Conservation (phyloP, 2,797 vertebrate species). For the Orestias chungarensis region DNA sequence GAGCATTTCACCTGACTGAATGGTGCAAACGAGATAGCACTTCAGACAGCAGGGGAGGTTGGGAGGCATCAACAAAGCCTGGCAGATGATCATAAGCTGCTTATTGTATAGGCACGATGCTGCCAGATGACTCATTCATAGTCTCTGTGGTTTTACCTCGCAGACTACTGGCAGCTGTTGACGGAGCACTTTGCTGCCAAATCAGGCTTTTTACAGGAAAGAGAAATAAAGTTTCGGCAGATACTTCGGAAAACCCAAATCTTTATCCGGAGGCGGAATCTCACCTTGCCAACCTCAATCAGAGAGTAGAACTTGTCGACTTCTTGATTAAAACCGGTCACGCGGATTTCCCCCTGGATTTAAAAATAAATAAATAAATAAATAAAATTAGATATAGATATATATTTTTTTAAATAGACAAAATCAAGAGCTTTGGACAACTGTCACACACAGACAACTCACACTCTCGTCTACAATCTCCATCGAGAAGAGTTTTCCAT, state of each 20-base stretch:
- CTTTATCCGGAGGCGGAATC: conserved; percentile 40
- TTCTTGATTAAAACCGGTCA: conserved; percentile 95
- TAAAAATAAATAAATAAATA: conserved; percentile 9
- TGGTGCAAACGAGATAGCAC: conserved; percentile 62
- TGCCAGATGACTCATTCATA: conserved; percentile 64
- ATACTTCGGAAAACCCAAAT: conserved; percentile 29
- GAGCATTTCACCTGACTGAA: conserved; percentile 56
- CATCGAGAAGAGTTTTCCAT: conserved; percentile 96
- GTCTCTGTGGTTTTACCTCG: conserved; percentile 60
- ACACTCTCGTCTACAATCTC: conserved; percentile 97
- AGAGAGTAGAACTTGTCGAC: conserved; percentile 94
- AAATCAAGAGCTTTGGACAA: neutral
- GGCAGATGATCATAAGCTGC: conserved; percentile 71
- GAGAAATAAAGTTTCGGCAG: conserved; percentile 24
- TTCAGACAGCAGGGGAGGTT: conserved; percentile 40
- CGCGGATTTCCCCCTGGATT: conserved; percentile 93
- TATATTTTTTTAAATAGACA: neutral
- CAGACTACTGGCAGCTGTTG: conserved; percentile 56
- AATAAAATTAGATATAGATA: no score
- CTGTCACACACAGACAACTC: conserved; percentile 63
- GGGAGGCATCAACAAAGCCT: conserved; percentile 56
- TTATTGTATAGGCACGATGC: conserved; percentile 62
- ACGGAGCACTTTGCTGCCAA: conserved; percentile 41
- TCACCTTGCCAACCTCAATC: conserved; percentile 94
- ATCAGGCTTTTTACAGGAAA: conserved; percentile 35